A percentile compares a stretch with the other conserved stretches of the same genome.
Evolutionary conservation across 23 tunicate species (phyloP).

Genomic region (Ascidia mentula): DNA sequence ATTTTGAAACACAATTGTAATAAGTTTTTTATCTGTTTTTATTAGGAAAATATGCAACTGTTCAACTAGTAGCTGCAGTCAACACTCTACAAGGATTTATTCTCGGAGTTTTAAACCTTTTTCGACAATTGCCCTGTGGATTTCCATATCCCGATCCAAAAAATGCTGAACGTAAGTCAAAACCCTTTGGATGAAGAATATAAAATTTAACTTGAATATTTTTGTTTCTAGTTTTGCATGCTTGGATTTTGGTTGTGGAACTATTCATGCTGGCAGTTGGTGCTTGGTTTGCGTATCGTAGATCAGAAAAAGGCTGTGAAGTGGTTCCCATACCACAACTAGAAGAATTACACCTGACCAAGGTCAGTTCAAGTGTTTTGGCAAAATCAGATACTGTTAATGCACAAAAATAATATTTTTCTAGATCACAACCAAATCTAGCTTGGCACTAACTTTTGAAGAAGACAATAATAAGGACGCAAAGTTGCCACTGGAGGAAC

Average conservation of each 20-base stretch:
- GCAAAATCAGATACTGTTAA: no score
- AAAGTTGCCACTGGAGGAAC: not conserved
- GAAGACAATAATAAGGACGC: not conserved
- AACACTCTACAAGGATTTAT: constrained; percentile 53
- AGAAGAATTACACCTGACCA: not conserved
- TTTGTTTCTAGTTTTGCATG: not conserved
- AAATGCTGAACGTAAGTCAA: constrained; percentile 48
- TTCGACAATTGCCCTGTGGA: constrained; percentile 40
- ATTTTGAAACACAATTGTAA: no score
- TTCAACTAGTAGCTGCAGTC: constrained; percentile 51
- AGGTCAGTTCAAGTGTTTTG: not conserved
- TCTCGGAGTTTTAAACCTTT: constrained; percentile 18
- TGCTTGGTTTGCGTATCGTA: constrained; percentile 41
- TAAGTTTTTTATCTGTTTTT: no score
- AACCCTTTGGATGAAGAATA: no score
- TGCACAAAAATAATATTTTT: not conserved
- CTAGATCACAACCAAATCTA: not conserved
- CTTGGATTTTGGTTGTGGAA: constrained; percentile 23
- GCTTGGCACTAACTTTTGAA: not conserved
- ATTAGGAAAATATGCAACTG: constrained; percentile 27
- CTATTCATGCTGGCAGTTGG: constrained; percentile 17
- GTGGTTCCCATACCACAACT: not conserved
- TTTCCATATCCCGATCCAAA: constrained; percentile 69
- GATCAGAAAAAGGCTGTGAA: constrained; percentile 30
- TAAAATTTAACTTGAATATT: no score